Base-by-base conservation (phyloP, 2,113 vertebrate species). In the Benitochromis conjunctus region DNA sequence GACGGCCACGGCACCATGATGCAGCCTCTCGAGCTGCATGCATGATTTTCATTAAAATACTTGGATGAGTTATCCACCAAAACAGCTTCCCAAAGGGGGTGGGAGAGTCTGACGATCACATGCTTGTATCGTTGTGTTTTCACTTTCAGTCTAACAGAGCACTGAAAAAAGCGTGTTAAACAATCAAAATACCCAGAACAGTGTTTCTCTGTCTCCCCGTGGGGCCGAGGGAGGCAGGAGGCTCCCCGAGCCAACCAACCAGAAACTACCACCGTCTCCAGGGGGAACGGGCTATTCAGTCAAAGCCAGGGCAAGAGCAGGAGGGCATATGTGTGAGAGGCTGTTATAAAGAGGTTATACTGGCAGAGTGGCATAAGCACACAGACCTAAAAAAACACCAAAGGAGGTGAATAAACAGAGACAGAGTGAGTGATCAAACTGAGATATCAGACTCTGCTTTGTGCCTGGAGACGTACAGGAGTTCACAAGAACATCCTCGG, bases 281-380 rank as follows among this genome's bases (percentile, higher is more conserved):
- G 51, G 88, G 86, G 71, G 26, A 90, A 90, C 55, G n/a, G 5
- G 29, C 78, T 84, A 92, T 90, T 92, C 85, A 93, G 84, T 38
- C 84, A 81, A 84, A 88, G 90, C 90, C 93, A 90, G 84, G 80
- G 62, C 76, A 51, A 48, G 43, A 24, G 80, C 79, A 80, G 36
- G 57, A 88, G 56, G 54, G 64, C 62, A 43, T 66, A 34, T 53
- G 43, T 38, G 79, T 38, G 58, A n/a, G 76, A 9, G 51, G 19
- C 51, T 78, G 29, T 55, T 78, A 16, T 14, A 55, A 54, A 78
- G 76, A 38, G 51, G 51, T 78, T 36, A 78, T 12, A 8, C 46
- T 53, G 71, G 71, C 43, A 74, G 69, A 74, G 48, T 2, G 5
- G 43, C 46, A 31, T 31, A 51, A 76, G 26, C 71, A 31, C 76